Base-by-base conservation (phyloP, 1,140 invertebrate species). In the Drosophila miranda region DNA sequence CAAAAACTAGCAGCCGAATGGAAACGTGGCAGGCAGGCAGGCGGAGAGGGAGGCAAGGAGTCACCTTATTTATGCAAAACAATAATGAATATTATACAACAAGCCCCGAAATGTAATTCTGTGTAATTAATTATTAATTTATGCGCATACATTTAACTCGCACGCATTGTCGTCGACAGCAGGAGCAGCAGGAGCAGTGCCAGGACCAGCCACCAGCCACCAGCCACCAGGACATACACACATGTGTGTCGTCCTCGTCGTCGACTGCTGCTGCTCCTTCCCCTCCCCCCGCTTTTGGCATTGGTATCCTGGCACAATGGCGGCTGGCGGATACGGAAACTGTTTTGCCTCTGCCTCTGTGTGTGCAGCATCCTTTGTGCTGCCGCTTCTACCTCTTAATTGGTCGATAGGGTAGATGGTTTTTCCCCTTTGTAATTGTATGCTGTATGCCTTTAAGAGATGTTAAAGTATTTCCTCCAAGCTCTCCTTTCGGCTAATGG, bases 91-190 rank as follows among this genome's bases (percentile, higher is more conserved):
- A 90, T 90, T 90, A 90, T 88, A 90, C 84, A 88, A 90, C 88
- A 87, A 89, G 87, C 86, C 34, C 87, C 87, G 83, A 90, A 90
- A 90, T 90, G 88, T 90, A 90, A 90, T 90, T 90, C 88, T 90
- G 79, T 90, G 88, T 90, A 90, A 90, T 90, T 90, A 90, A 90
- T 90, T 90, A 90, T 90, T 90, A 90, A 90, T 90, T 90, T 90
- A 90, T 90, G 88, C 88, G 88, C 88, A 90, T 90, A 90, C 88
- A 90, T 90, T 90, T 88, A 88, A 90, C 73, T 84, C 87, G 81
- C 87, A 89, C 82, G 78, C 88, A 89, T 89, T 89, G 78, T 89
- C 73, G 77, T 87, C 81, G 81, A 84, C 81, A 84, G 74, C 55
- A 70, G 50, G 28, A 54, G 70, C 51, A 50, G 38, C 26, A 8